Evolutionary conservation across 2,797 vertebrate species (phyloP).

Genomic region (Cirrhinus mrigala): DNA sequence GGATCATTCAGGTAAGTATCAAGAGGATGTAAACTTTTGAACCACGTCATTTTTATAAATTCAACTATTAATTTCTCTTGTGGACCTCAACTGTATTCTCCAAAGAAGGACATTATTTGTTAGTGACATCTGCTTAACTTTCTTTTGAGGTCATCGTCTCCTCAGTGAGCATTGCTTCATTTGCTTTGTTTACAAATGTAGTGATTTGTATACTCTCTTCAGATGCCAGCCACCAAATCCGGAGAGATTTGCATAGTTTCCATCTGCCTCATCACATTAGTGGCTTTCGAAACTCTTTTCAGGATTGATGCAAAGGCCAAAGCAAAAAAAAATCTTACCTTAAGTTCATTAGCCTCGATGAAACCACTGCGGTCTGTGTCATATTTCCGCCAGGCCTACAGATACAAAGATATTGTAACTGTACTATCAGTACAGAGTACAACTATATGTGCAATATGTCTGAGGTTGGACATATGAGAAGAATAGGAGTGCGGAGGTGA

Average conservation of each 20-base stretch:
- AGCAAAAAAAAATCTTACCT: slow-evolving; percentile 70
- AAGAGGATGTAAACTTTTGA: too few relatives aligned
- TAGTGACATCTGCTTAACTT: neutral
- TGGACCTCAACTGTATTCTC: too few relatives aligned
- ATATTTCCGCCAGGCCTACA: slow-evolving; percentile 85
- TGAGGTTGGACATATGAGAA: slow-evolving; percentile 21
- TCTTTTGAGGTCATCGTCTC: slow-evolving; percentile 27
- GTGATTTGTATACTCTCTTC: slow-evolving; percentile 57
- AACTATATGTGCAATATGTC: neutral
- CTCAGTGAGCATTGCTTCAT: slow-evolving; percentile 34
- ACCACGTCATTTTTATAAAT: too few relatives aligned
- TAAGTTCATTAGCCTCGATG: slow-evolving; percentile 93
- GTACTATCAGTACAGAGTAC: neutral
- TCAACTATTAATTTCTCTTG: too few relatives aligned
- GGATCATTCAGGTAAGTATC: too few relatives aligned
- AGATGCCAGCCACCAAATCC: slow-evolving; percentile 36
- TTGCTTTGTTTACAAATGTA: slow-evolving; percentile 47
- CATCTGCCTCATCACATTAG: slow-evolving; percentile 50
- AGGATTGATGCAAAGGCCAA: slow-evolving; percentile 58
- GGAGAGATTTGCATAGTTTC: slow-evolving; percentile 57
- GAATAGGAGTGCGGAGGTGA: neutral
- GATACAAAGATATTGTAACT: slow-evolving; percentile 54
- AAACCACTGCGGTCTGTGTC: slow-evolving; percentile 95
- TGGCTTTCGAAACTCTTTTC: slow-evolving; percentile 6
- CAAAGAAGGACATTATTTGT: slow-evolving; percentile 1